Evolutionary conservation across 2,888 invertebrate genomes (phyloP).

Genomic region (Aelia acuminata): DNA sequence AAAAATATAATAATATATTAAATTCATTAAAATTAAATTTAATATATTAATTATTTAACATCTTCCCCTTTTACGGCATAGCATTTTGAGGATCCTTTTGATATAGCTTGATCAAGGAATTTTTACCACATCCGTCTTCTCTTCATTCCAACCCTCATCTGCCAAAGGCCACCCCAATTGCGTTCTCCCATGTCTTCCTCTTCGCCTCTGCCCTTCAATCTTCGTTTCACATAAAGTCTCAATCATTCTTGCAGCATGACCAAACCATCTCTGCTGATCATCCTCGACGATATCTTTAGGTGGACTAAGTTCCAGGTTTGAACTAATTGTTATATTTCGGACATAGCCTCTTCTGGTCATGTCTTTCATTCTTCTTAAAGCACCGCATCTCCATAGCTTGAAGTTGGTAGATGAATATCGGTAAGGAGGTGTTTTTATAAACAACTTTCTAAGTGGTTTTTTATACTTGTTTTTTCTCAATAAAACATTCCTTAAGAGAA

Average conservation of each 20-base stretch:
- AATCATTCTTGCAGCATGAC: not conserved
- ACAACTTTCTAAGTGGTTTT: too few relatives aligned
- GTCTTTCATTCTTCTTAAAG: not conserved
- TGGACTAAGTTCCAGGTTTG: not conserved
- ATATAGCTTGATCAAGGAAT: not conserved
- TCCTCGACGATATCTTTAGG: not conserved
- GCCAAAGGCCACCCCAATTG: not conserved
- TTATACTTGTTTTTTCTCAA: too few relatives aligned
- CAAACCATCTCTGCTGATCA: not conserved
- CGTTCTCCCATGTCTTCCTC: not conserved
- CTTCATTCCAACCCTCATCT: not conserved
- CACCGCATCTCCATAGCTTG: not conserved
- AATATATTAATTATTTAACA: not conserved
- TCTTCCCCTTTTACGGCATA: not conserved
- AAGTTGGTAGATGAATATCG: not conserved
- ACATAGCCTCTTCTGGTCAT: not conserved
- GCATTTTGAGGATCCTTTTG: not conserved
- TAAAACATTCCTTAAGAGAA: too few relatives aligned
- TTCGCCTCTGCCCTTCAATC: not conserved
- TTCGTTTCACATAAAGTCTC: not conserved
- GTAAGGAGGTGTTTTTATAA: not conserved
- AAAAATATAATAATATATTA: too few relatives aligned
- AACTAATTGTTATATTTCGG: not conserved
- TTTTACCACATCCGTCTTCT: not conserved
- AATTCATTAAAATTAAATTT: too few relatives aligned